These are phyloP conservation scores for Brienomyrus brachyistius DNA, from an alignment of 2,113 vertebrate species.

Conservation along the genomic window DNA sequence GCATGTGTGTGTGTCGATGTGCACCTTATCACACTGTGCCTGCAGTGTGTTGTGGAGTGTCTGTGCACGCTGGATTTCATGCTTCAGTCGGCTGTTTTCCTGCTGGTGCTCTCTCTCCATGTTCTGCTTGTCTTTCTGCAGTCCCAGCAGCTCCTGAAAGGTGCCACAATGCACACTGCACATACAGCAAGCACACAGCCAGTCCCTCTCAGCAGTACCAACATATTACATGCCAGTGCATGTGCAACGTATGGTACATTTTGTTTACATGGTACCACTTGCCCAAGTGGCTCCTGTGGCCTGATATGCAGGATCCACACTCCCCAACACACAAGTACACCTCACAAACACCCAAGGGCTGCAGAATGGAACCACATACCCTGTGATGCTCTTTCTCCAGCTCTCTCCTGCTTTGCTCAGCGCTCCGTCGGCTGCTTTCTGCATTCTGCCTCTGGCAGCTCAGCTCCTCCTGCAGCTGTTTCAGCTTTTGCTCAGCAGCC, in stretches of 20 bases:
- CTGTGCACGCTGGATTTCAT: conserved; percentile 63
- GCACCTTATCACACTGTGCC: conserved; percentile 63
- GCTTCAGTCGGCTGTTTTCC: conserved; percentile 56
- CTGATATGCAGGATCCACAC: neutral
- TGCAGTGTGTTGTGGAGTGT: conserved; percentile 61
- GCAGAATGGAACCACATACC: conserved; percentile 37
- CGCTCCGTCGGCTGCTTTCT: conserved; percentile 56
- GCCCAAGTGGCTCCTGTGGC: neutral
- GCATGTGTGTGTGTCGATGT: neutral
- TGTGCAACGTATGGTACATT: no score
- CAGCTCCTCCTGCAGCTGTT: conserved; percentile 66
- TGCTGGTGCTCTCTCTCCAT: conserved; percentile 59
- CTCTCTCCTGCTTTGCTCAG: conserved; percentile 60
- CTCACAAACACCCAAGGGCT: neutral
- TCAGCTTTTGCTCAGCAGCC: conserved; percentile 53
- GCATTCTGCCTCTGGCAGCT: conserved; percentile 65
- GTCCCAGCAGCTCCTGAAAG: conserved; percentile 54
- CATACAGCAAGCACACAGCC: neutral
- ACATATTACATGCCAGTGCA: neutral
- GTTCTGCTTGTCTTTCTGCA: conserved; percentile 55
- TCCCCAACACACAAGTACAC: neutral
- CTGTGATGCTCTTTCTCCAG: conserved; percentile 65
- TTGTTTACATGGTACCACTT: neutral
- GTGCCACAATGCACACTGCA: neutral
- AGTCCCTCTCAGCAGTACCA: neutral